phyloP scores from a whole-genome alignment of 2,113 vertebrate genomes.

The Bambusicola thoracicus region DNA sequence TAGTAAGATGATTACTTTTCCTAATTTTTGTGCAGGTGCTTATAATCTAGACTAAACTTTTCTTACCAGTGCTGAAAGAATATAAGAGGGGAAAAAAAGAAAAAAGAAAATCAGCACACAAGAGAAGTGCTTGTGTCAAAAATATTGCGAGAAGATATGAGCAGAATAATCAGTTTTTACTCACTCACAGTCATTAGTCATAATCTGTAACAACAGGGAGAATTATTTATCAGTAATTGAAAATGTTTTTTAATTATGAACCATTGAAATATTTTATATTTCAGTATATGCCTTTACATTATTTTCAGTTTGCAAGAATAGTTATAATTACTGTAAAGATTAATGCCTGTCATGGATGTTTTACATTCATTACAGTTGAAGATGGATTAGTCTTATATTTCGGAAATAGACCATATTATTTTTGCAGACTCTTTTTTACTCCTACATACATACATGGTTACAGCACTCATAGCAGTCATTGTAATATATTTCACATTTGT shows the following conservation, averaged over 20 bases:
- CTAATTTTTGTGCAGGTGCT: background rate
- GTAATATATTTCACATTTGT: background rate
- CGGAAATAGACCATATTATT: slow-evolving; percentile 37
- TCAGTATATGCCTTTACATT: slow-evolving; percentile 62
- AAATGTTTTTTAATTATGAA: slow-evolving; percentile 60
- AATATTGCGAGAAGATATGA: background rate
- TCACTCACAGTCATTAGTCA: slow-evolving; percentile 52
- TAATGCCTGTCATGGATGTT: slow-evolving; percentile 63
- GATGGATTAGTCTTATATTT: slow-evolving; percentile 63
- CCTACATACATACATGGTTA: background rate
- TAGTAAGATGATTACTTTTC: background rate
- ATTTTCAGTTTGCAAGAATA: slow-evolving; percentile 66
- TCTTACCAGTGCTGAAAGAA: background rate
- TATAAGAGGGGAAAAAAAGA: background rate
- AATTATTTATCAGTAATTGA: slow-evolving; percentile 65
- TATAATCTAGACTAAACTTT: background rate
- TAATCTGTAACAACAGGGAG: slow-evolving; percentile 30
- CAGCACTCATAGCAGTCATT: background rate
- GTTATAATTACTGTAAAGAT: slow-evolving; percentile 65
- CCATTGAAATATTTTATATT: slow-evolving; percentile 42
- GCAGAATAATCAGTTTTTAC: background rate
- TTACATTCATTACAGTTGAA: slow-evolving; percentile 61
- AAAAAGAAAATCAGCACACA: background rate
- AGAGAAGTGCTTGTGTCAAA: slow-evolving; percentile 9
- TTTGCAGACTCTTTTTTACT: slow-evolving; percentile 38